phyloP scores from a whole-genome alignment of 2,888 invertebrate genomes.

The Chydorus sphaericus region DNA sequence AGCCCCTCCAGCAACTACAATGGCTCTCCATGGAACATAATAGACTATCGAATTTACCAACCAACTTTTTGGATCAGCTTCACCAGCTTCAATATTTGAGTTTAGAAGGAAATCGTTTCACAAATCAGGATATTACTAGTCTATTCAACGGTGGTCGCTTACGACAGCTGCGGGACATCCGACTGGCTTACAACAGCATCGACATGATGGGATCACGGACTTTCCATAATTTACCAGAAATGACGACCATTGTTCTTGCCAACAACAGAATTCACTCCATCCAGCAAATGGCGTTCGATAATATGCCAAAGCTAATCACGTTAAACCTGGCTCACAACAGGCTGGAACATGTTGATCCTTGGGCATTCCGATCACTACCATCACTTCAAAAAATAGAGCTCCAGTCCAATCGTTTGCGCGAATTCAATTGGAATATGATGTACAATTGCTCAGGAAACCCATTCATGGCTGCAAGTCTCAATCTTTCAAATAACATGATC shows the following conservation, averaged over 20 bases:
- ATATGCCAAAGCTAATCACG: constrained; percentile 61
- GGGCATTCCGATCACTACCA: constrained; percentile 59
- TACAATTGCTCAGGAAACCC: constrained; percentile 49
- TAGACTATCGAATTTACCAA: constrained; percentile 50
- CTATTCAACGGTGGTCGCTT: constrained; percentile 55
- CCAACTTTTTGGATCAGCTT: constrained; percentile 39
- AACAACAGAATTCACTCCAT: constrained; percentile 54
- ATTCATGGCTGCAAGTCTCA: constrained; percentile 51
- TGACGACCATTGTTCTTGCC: constrained; percentile 62
- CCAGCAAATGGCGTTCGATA: constrained; percentile 53
- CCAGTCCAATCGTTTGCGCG: constrained; percentile 58
- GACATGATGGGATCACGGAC: constrained; percentile 49
- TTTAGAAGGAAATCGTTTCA: constrained; percentile 67
- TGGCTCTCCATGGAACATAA: constrained; percentile 81
- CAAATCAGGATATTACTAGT: no score
- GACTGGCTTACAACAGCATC: constrained; percentile 67
- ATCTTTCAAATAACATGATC: constrained; percentile 57
- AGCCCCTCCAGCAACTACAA: constrained; percentile 53
- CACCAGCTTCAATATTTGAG: constrained; percentile 62
- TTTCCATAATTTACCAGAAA: constrained; percentile 52
- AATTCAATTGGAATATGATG: constrained; percentile 50
- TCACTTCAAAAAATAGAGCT: constrained; percentile 62
- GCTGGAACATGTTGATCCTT: constrained; percentile 52
- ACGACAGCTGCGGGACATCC: constrained; percentile 55
- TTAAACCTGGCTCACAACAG: constrained; percentile 71